Conservation (phyloP, 2,888 invertebrate genomes). For the Teinopalpus imperialis region DNA sequence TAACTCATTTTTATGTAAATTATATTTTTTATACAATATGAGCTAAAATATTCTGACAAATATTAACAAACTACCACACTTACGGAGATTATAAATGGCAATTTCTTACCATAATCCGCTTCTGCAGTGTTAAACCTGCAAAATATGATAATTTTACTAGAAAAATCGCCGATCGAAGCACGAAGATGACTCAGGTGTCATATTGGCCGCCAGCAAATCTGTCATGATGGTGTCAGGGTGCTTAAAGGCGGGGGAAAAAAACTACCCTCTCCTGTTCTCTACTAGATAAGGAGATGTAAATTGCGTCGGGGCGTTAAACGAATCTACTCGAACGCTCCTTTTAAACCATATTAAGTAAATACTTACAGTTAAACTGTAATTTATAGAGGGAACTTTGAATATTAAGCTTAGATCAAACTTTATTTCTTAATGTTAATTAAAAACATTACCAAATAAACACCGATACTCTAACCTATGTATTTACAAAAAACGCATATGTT, state of each 20-base stretch:
- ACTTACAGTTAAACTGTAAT: no score
- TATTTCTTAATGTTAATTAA: no score
- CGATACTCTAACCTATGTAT: no score
- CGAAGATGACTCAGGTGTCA: constrained; percentile 24
- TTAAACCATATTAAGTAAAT: constrained; percentile 46
- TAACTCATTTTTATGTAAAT: no score
- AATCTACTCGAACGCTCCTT: constrained; percentile 54
- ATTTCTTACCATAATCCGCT: constrained; percentile 31
- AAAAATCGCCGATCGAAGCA: constrained; percentile 33
- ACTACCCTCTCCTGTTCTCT: constrained; percentile 51
- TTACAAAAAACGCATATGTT: no score
- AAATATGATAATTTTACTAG: constrained; percentile 49
- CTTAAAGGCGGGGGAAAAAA: constrained; percentile 23
- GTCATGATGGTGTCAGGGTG: constrained; percentile 25
- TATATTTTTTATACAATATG: no score
- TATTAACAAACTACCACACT: background rate
- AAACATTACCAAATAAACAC: no score
- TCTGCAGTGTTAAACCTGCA: constrained; percentile 32
- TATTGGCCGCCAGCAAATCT: constrained; percentile 28
- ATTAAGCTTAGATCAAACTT: no score
- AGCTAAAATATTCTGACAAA: no score
- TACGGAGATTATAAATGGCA: constrained; percentile 13
- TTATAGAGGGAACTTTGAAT: no score
- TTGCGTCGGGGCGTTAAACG: constrained; percentile 63
- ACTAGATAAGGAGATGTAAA: constrained; percentile 73